Evolutionary conservation across 2,888 invertebrate species (phyloP).

Genomic region (Lysandra bellargus): DNA sequence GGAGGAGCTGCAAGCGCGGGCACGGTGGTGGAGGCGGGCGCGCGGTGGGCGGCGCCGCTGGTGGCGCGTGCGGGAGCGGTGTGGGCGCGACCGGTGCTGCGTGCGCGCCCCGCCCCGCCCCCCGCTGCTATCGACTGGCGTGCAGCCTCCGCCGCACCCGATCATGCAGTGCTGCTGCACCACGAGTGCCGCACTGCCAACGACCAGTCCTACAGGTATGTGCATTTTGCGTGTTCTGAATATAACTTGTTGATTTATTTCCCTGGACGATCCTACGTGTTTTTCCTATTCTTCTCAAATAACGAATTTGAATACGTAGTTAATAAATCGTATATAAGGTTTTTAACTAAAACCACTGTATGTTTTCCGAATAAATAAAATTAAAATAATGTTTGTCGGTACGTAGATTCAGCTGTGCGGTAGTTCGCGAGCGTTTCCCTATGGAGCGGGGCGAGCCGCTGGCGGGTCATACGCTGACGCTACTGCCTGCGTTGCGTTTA

Average conservation of each 20-base stretch:
- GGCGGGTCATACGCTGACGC: conserved; percentile 92
- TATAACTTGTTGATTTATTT: not conserved
- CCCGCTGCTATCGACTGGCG: conserved; percentile 54
- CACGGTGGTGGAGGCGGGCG: conserved; percentile 72
- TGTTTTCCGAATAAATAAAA: too few species aligned
- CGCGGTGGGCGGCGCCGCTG: conserved; percentile 87
- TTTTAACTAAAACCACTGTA: too few species aligned
- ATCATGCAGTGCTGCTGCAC: conserved; percentile 51
- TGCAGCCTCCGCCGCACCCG: conserved; percentile 50
- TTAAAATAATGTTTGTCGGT: too few species aligned
- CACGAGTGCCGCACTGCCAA: conserved; percentile 64
- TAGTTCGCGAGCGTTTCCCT: conserved; percentile 91
- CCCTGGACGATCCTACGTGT: not conserved
- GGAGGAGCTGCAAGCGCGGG: conserved; percentile 26
- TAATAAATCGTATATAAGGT: too few species aligned
- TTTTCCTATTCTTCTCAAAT: too few species aligned
- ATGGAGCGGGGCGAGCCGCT: conserved; percentile 81
- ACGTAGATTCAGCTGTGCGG: conserved; percentile 87
- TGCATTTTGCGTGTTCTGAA: not conserved
- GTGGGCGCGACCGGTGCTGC: conserved; percentile 85
- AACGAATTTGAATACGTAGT: too few species aligned
- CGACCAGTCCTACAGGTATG: conserved; percentile 58
- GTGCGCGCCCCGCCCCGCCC: conserved; percentile 57
- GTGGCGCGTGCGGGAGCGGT: conserved; percentile 87
- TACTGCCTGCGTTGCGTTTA: conserved; percentile 91